Evolutionary conservation across 2,797 vertebrate genomes (phyloP), one percentile per base, ranked within the genome.

Genomic region (Vireo griseus): DNA sequence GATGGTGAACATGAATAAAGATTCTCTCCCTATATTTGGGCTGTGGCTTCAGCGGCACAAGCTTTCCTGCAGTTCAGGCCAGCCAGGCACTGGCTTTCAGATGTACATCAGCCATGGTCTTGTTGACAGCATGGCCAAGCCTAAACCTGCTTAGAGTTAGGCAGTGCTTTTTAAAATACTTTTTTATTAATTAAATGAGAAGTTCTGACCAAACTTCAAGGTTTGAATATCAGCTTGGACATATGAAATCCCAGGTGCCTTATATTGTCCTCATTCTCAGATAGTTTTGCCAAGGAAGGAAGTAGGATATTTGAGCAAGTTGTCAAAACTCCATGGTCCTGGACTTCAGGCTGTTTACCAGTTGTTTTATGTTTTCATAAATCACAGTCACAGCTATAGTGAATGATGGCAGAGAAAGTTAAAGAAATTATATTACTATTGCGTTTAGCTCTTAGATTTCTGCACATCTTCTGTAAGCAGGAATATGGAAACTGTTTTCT

Each of bases 101-200:
- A n/a, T 22, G 29, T 1, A 0, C 24, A 6, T 69, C 2, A 1
- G 13, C 29, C 3, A 2, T 5, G 7, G 11, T 54, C 26, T 74
- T 54, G 31, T 21, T 31, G 33, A 25, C 31, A 62, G 54, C 24
- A 50, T 0, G 1, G 19, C 44, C 13, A 16, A 65, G 26, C 37
- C 50, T 88, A 4, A 21, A 57, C 29, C 40, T 35, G 14, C 35
- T 69, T 84, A 16, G 22, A 37, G 31, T 44, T 44, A 73, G 35
- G 25, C 11, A 39, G 18, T 61, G 16, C 19, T 73, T 42, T 11
- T 16, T 22, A 14, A 52, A 19, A 13, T 40, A 5, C 25, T 33
- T 59, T 40, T 25, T 39, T 20, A 20, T 47, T 45, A 78, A 51
- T 76, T 44, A 91, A 84, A 48, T 54, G 2, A 76, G 39, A 52